Conservation (phyloP, 1,140 invertebrate species). For the Parapsyche elsis region DNA sequence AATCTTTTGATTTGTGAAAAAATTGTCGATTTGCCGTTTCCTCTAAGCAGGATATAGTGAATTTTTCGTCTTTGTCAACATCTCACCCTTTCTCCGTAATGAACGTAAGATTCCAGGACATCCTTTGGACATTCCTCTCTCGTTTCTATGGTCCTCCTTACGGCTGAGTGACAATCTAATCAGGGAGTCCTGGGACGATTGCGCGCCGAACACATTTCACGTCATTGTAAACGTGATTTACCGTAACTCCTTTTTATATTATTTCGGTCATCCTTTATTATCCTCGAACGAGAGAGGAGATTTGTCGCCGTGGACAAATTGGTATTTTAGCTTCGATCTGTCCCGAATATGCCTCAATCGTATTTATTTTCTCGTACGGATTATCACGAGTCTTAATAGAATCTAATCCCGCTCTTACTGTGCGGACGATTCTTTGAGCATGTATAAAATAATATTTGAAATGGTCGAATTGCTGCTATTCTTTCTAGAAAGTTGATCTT, state of each 20-base stretch:
- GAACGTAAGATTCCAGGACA: background rate
- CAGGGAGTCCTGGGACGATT: background rate
- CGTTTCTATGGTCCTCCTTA: background rate
- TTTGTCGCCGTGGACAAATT: background rate
- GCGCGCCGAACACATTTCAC: background rate
- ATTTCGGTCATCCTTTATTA: background rate
- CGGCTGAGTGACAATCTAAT: conserved; percentile 16
- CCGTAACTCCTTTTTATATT: background rate
- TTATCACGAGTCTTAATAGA: too few species aligned
- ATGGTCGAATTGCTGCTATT: too few species aligned
- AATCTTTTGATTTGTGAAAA: too few species aligned
- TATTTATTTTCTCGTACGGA: too few species aligned
- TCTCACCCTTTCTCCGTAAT: conserved; percentile 7
- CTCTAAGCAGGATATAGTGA: background rate
- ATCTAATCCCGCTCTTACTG: too few species aligned
- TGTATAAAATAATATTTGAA: too few species aligned
- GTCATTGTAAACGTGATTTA: conserved; percentile 23
- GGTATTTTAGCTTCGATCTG: background rate
- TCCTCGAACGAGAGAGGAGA: background rate
- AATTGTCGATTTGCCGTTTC: too few species aligned
- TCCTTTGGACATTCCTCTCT: conserved; percentile 14
- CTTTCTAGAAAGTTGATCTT: too few species aligned
- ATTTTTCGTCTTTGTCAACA: conserved; percentile 4
- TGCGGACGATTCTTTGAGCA: too few species aligned
- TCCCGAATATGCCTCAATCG: too few species aligned